Conservation (phyloP, 1,140 invertebrate genomes). For the Daktulosphaira vitifoliae region DNA sequence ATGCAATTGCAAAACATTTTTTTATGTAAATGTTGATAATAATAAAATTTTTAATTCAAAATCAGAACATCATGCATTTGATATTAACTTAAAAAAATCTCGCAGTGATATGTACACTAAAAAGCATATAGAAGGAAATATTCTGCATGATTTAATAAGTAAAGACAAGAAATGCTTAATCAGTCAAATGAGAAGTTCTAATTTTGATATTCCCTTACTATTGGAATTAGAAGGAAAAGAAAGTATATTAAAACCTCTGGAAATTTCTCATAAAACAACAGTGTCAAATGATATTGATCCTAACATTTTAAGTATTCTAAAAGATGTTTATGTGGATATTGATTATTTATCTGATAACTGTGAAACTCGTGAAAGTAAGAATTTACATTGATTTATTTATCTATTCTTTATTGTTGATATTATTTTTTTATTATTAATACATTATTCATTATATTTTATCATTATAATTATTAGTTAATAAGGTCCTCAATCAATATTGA, state of each 20-base stretch:
- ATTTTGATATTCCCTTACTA: too few species aligned
- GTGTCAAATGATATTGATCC: not conserved
- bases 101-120: not conserved
- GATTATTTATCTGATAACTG: not conserved
- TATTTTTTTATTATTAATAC: too few species aligned
- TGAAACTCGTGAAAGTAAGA: not conserved
- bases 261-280: too few species aligned
- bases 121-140: conserved; percentile 2
- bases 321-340: conserved; percentile 17
- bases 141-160: not conserved
- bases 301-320: conserved; percentile 10
- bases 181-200: too few species aligned
- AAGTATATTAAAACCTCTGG: too few species aligned
- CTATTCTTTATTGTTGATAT: too few species aligned
- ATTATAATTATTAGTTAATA: too few species aligned
- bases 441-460: too few species aligned
- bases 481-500: too few species aligned
- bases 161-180: not conserved
- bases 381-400: too few species aligned
- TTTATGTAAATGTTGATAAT: not conserved
- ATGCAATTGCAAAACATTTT: conserved; percentile 18
- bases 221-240: too few species aligned
- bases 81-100: not conserved
- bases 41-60: conserved; percentile 10
- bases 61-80: conserved; percentile 14